Evolutionary conservation across 1,140 invertebrate genomes (phyloP).

Genomic region (Trichoplusia ni): DNA sequence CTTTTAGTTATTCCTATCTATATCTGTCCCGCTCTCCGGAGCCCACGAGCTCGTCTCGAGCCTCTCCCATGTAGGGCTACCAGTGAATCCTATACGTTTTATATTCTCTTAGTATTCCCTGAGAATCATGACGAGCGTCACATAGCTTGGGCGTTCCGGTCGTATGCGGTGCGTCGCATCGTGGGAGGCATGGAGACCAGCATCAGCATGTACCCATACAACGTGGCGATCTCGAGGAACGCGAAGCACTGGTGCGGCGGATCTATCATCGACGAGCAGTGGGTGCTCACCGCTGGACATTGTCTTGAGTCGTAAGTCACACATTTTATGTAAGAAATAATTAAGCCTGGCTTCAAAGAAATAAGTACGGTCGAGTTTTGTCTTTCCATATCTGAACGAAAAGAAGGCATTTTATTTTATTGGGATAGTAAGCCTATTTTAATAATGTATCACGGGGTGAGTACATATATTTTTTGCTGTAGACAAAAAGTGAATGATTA

Average conservation of each 20-base stretch:
- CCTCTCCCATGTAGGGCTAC: too few species aligned
- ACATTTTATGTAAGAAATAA: background rate
- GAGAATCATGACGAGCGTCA: conserved; percentile 46
- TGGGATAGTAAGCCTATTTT: too few species aligned
- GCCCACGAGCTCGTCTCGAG: too few species aligned
- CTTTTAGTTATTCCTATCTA: too few species aligned
- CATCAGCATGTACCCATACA: conserved; percentile 71
- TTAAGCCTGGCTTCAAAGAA: too few species aligned
- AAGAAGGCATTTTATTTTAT: too few species aligned
- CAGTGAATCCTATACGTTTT: background rate
- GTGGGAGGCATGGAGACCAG: conserved; percentile 73
- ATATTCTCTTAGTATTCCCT: conserved; percentile 38
- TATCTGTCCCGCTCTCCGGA: too few species aligned
- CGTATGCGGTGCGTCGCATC: conserved; percentile 64
- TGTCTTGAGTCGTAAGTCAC: conserved; percentile 71
- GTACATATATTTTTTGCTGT: too few species aligned
- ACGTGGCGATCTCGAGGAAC: conserved; percentile 65
- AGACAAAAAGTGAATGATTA: too few species aligned
- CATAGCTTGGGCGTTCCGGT: conserved; percentile 58
- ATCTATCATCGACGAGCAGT: conserved; percentile 79
- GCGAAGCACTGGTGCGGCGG: conserved; percentile 81
- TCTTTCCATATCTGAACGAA: too few species aligned
- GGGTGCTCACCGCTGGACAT: conserved; percentile 82
- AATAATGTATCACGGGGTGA: too few species aligned
- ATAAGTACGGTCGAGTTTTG: too few species aligned